Percentiles rank a stretch among this genome's conserved stretches.
phyloP scores from a whole-genome alignment of 1,140 invertebrate species.

The Nephotettix cincticeps region DNA sequence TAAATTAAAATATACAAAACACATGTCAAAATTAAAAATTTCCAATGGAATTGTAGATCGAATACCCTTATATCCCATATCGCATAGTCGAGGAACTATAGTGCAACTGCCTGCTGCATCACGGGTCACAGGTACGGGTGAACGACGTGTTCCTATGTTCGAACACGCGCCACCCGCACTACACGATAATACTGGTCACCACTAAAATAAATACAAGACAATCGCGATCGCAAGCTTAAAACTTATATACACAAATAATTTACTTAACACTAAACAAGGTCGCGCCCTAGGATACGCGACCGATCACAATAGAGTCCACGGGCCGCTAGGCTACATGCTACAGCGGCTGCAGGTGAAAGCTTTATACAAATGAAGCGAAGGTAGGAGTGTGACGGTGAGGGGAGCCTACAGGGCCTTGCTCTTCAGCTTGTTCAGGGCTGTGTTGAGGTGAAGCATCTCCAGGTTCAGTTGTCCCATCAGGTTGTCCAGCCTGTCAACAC shows the following conservation, averaged over 20 bases:
- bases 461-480: constrained; percentile 78
- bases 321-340: neutral
- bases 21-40: neutral
- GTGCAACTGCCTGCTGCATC: neutral
- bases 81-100: constrained; percentile 29
- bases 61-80: constrained; percentile 31
- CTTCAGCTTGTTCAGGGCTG: constrained; percentile 79
- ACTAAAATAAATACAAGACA: too few species aligned
- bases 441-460: constrained; percentile 80
- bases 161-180: neutral
- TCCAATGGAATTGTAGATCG: neutral
- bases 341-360: neutral
- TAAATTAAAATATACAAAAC: constrained; percentile 15
- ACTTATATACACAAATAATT: constrained; percentile 28
- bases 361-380: constrained; percentile 25
- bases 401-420: constrained; percentile 51
- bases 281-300: neutral
- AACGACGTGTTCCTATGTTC: neutral
- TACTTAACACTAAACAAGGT: constrained; percentile 13
- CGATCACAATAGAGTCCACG: neutral
- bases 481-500: constrained; percentile 78
- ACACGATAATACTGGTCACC: neutral
- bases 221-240: neutral
- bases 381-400: neutral
- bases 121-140: neutral